Percentiles rank a stretch among this genome's conserved stretches.
phyloP scores from a whole-genome alignment of 2,113 vertebrate genomes.

The Etia nguti region DNA sequence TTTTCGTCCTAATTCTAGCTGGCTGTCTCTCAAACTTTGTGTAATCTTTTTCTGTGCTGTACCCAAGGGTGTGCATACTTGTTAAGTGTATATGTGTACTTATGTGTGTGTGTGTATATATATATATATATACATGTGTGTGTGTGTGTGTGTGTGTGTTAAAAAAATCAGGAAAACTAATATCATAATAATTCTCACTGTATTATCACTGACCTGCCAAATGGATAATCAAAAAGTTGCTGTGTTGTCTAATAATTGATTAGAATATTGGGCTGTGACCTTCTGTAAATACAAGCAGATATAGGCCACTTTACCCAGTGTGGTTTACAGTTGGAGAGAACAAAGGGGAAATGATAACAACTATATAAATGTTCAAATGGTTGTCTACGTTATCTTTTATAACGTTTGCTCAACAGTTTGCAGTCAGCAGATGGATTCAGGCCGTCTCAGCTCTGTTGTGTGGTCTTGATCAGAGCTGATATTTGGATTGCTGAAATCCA shows the following conservation, averaged over 20 bases:
- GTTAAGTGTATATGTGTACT: not conserved
- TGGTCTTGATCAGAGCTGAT: not conserved
- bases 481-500: not conserved
- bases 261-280: not conserved
- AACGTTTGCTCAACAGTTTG: not conserved
- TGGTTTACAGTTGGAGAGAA: not conserved
- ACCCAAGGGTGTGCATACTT: not conserved
- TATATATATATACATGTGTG: no score
- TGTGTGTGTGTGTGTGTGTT: no score
- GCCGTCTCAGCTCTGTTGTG: not conserved
- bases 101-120: no score
- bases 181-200: not conserved
- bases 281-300: not conserved
- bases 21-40: not conserved
- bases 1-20: conserved; percentile 8
- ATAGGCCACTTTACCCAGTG: not conserved
- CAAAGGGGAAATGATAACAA: not conserved
- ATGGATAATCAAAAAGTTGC: not conserved
- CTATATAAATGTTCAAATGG: not conserved
- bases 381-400: not conserved
- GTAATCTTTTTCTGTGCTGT: not conserved
- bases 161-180: not conserved
- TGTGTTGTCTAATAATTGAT: not conserved
- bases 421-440: not conserved
- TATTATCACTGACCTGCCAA: not conserved